These are phyloP conservation scores for Pararge aegeria DNA, from an alignment of 1,140 invertebrate genomes.

Conservation along the genomic window DNA sequence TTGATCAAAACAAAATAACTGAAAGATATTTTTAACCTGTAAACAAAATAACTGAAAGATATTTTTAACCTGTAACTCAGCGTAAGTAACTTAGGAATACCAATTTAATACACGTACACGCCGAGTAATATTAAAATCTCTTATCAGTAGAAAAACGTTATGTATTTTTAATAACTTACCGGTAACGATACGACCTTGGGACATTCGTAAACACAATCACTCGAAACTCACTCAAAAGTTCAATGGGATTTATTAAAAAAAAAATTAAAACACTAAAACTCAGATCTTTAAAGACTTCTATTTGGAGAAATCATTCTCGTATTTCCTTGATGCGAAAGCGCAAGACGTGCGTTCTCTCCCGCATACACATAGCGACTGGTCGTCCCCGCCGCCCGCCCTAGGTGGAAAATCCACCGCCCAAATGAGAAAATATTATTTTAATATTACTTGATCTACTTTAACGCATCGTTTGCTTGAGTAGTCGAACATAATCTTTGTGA, in stretches of 20 bases:
- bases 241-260: constrained; percentile 1
- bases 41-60: too few species aligned
- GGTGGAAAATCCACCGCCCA: constrained; percentile 49
- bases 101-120: not conserved
- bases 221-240: constrained; percentile 10
- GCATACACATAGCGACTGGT: constrained; percentile 54
- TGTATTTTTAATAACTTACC: constrained; percentile 2
- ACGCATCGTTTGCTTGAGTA: too few species aligned
- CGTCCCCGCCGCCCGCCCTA: constrained; percentile 59
- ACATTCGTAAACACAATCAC: constrained; percentile 16
- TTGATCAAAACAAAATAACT: too few species aligned
- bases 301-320: constrained; percentile 14
- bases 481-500: too few species aligned
- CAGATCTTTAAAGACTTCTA: constrained; percentile 7
- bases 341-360: constrained; percentile 36
- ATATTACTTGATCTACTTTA: too few species aligned
- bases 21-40: too few species aligned
- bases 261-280: constrained; percentile 6
- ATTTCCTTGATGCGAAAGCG: constrained; percentile 3
- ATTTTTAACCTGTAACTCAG: too few species aligned
- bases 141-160: not conserved
- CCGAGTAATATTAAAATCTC: not conserved
- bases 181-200: constrained; percentile 2
- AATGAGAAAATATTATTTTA: constrained; percentile 35
- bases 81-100: not conserved